A percentile compares a stretch with the other conserved stretches of the same genome.
phyloP scores from a whole-genome alignment of 2,797 vertebrate species.

The Taenioides sp. region DNA sequence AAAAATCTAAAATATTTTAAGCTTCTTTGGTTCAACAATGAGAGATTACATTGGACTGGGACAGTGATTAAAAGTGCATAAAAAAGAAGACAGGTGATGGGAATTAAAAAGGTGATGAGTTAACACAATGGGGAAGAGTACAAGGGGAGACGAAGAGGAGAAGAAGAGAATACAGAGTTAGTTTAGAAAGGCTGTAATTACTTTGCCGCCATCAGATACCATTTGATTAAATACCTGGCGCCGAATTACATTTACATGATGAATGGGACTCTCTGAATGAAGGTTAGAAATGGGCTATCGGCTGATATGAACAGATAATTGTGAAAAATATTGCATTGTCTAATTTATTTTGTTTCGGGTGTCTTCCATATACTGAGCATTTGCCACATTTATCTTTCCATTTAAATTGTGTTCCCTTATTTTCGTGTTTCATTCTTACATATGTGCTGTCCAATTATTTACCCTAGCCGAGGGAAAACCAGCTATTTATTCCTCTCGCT shows the following conservation, averaged over 20 bases:
- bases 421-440: slow-evolving; percentile 28
- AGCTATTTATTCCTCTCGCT: slow-evolving; percentile 54
- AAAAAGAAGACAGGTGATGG: slow-evolving; percentile 16
- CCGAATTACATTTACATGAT: slow-evolving; percentile 94
- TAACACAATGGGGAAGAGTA: slow-evolving; percentile 33
- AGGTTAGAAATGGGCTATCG: slow-evolving; percentile 84
- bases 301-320: slow-evolving; percentile 86
- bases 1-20: slow-evolving; percentile 33
- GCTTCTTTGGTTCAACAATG: slow-evolving; percentile 53
- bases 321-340: slow-evolving; percentile 80
- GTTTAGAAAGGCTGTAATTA: slow-evolving; percentile 88
- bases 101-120: slow-evolving; percentile 44
- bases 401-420: slow-evolving; percentile 68
- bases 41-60: slow-evolving; percentile 60
- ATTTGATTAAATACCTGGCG: slow-evolving; percentile 93
- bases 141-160: not conserved
- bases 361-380: slow-evolving; percentile 58
- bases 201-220: slow-evolving; percentile 88
- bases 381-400: slow-evolving; percentile 78
- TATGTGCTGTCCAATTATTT: slow-evolving; percentile 70
- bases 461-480: slow-evolving; percentile 59
- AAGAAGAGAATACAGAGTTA: slow-evolving; percentile 48
- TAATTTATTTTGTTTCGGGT: slow-evolving; percentile 86
- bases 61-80: slow-evolving; percentile 44
- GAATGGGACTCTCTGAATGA: slow-evolving; percentile 83